Evolutionary conservation across 2,113 vertebrate species (phyloP), one percentile per base, ranked within the genome.

Genomic region (Nesospiza acunhae): DNA sequence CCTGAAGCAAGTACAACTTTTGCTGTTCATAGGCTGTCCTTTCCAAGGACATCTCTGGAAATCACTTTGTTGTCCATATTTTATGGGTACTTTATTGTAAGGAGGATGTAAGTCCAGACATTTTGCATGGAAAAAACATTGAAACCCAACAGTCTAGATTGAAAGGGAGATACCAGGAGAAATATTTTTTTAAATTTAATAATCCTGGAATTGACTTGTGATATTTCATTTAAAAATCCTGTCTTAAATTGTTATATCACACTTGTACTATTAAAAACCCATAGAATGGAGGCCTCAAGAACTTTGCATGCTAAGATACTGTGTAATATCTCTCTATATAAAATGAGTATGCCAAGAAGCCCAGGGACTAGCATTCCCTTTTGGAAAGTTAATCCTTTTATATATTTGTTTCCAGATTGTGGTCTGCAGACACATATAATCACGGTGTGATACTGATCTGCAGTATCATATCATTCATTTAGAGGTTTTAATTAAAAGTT

Each of bases 401-500:
- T 87, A 35, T 72, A 64, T 93, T 95, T 87, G 44, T 81, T 92
- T 94, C 93, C 44, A 89, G 39, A 92, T 64, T 78, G 84, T 75
- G 83, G 79, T 94, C 73, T 92, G 80, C 83, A 93, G 76, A 74
- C 53, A 75, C 26, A 26, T 69, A 55, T 84, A 84, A 90, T 94
- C 79, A 81, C n/a, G 27, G 26, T 47, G 33, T 81, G 90, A 92
- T 94, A 93, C 60, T 41, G 44, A 89, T 95, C 89, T 96, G 80
- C 64, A 89, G 33, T 60, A 93, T 81, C 86, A 8, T 81, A 81
- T 94, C 79, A 89, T 81, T 60, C 56, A 60, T 84, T 94, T 78
- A 55, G 52, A 69, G 19, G 9, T 67, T 94, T 94, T 94, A 96
- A 93, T 96, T 96, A 95, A 84, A 96, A 94, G 76, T 89, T 78